Base-by-base conservation (phyloP, 1,140 invertebrate species). In the Drosophila obscura region DNA sequence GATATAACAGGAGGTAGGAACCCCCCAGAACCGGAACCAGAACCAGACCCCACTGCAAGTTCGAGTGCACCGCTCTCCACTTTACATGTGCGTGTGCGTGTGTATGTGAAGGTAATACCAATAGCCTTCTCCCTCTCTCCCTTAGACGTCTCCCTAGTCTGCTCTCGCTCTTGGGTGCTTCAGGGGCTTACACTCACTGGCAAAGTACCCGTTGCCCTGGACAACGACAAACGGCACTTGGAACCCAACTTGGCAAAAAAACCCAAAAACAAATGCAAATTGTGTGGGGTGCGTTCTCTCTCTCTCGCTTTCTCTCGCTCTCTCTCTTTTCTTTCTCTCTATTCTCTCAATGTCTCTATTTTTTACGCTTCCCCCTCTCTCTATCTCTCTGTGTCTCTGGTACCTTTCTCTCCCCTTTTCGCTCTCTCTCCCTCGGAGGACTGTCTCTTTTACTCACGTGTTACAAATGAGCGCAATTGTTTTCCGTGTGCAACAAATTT, bases 221-320 rank as follows among this genome's bases (percentile, higher is more conserved):
- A 66, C 78, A 83, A 80, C 80, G 62, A 67, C 76, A 79, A 80
- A 73, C 79, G 75, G 80, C 74, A 79, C 82, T 31, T 31, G 31
- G 31, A 9, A 31, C 31, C 2, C 28, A 31, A 31, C 8, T 76
- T 44, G 58, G 58, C 43, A 26, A 39, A 53, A 53, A 53, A 60
- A 53, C 16, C 43, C 51, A 57, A 85, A 81, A 88, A 77, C 68
- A 88, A 88, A 88, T 88, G 82, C 77, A 85, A 87, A 85, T 87
- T 77, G 59, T 65, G 48, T 24, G 43, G 35, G 43, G 28, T 39
- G 45, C 60, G 13, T 19, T 9, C 44, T 46, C 31, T 11, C 44
- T 46, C 48, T 35, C 51, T 49, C 31, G 7, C 44, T 46, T 26
- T 11, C 44, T 46, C 48, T 35, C 51, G 43, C 31, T 58, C 22